These are phyloP conservation scores for Crossaster papposus DNA, from an alignment of 53 echinoderm and acorn worm species.

Conservation along the genomic window DNA sequence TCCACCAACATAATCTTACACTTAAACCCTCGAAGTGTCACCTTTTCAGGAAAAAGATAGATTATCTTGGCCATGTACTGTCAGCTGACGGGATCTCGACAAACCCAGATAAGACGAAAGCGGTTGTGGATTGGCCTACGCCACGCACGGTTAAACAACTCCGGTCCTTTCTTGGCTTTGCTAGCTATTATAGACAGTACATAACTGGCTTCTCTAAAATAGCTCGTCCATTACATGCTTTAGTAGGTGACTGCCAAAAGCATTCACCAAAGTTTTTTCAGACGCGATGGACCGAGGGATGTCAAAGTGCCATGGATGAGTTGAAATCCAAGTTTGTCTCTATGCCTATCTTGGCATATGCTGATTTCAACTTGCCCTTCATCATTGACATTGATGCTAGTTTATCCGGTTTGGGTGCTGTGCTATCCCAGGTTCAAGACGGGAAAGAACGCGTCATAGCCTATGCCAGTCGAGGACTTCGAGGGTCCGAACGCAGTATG, in stretches of 20 bases:
- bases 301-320: slow-evolving; percentile 8
- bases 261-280: neutral
- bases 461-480: slow-evolving; percentile 25
- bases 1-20: slow-evolving; percentile 19
- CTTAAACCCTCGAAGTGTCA: slow-evolving; percentile 54
- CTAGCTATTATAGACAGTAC: slow-evolving; percentile 37
- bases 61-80: slow-evolving; percentile 47
- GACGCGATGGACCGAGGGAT: neutral
- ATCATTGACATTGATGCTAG: slow-evolving; percentile 66
- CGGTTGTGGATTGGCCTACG: slow-evolving; percentile 14
- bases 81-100: slow-evolving; percentile 32
- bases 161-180: slow-evolving; percentile 38
- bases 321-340: slow-evolving; percentile 36
- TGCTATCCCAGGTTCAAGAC: slow-evolving; percentile 2
- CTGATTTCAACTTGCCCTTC: slow-evolving; percentile 50
- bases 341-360: slow-evolving; percentile 46
- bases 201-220: slow-evolving; percentile 28
- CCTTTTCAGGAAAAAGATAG: slow-evolving; percentile 11
- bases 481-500: slow-evolving; percentile 49
- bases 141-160: slow-evolving; percentile 30
- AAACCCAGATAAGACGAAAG: slow-evolving; percentile 23
- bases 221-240: slow-evolving; percentile 23
- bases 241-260: neutral
- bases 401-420: slow-evolving; percentile 23
- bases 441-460: slow-evolving; percentile 28